Conservation (phyloP, 2,797 vertebrate species). For the Silurus aristotelis region DNA sequence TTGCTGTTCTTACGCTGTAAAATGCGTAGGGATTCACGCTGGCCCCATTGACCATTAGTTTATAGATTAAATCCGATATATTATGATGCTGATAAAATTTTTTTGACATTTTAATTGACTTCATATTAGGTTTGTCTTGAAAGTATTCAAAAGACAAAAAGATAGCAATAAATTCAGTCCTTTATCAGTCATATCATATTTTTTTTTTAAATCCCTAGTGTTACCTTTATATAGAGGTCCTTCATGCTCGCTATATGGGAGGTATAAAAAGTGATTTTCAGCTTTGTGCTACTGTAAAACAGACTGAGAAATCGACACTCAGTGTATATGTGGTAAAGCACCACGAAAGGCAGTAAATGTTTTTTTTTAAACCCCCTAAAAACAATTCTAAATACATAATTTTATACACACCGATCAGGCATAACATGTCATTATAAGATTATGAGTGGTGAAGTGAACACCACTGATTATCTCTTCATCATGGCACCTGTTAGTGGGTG, state of each 20-base stretch:
- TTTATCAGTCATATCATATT: background rate
- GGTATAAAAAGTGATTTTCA: slow-evolving; percentile 29
- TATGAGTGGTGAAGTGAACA: too few relatives aligned
- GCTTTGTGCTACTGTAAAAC: slow-evolving; percentile 34
- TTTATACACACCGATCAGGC: background rate
- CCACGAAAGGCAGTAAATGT: slow-evolving; percentile 13
- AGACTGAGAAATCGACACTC: slow-evolving; percentile 13
- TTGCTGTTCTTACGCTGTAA: background rate
- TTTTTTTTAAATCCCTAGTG: background rate
- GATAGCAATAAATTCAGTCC: background rate
- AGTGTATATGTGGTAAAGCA: background rate
- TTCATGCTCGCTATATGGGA: slow-evolving; percentile 9
- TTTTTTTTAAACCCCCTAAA: background rate
- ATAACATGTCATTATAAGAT: too few relatives aligned
- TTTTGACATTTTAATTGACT: background rate
- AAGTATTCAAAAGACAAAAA: background rate
- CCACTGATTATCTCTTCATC: too few relatives aligned
- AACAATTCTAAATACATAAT: background rate
- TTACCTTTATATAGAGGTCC: background rate
- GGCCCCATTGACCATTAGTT: background rate
- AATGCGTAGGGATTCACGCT: too few relatives aligned
- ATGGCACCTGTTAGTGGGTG: too few relatives aligned
- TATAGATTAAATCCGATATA: background rate
- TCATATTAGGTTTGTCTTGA: background rate
- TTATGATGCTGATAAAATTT: background rate